These are phyloP conservation scores for Mesochorus sp. DNA, from an alignment of 2,888 invertebrate species.

Conservation along the genomic window DNA sequence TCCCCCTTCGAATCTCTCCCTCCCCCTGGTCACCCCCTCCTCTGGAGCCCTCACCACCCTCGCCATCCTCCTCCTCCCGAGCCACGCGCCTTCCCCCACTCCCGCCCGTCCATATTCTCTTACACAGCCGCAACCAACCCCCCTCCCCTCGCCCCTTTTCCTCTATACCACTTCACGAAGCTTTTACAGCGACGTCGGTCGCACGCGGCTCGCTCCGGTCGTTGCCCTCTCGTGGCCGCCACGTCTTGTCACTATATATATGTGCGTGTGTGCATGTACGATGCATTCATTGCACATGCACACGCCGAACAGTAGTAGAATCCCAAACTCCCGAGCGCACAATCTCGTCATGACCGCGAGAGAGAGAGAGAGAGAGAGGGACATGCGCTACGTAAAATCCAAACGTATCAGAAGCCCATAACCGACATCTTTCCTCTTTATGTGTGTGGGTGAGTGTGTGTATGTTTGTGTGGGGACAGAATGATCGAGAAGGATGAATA, in stretches of 20 bases:
- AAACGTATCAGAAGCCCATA: background rate
- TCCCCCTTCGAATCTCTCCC: conserved; percentile 11
- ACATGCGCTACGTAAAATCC: background rate
- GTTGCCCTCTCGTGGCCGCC: conserved; percentile 75
- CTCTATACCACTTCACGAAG: too few relatives aligned
- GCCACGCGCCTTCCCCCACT: conserved; percentile 67
- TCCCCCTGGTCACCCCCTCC: conserved; percentile 2
- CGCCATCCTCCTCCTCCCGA: conserved; percentile 47
- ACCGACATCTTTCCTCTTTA: conserved; percentile 33
- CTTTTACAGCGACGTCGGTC: conserved; percentile 66
- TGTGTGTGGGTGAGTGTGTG: too few relatives aligned
- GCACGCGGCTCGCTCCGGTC: conserved; percentile 80
- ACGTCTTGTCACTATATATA: conserved; percentile 39
- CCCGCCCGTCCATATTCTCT: conserved; percentile 58
- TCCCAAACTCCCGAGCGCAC: conserved; percentile 69
- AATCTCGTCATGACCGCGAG: conserved; percentile 68
- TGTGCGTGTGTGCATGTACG: background rate
- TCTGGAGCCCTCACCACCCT: conserved; percentile 50
- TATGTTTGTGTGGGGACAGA: conserved; percentile 11
- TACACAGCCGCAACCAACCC: conserved; percentile 29
- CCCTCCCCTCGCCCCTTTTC: conserved; percentile 52
- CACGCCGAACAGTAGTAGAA: conserved; percentile 54
- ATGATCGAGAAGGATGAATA: conserved; percentile 24
- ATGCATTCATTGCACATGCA: conserved; percentile 21
- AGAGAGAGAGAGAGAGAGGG: background rate